Evolutionary conservation across 1,140 invertebrate species (phyloP), one percentile per base, ranked within the genome.

Genomic region (Cylas formicarius): DNA sequence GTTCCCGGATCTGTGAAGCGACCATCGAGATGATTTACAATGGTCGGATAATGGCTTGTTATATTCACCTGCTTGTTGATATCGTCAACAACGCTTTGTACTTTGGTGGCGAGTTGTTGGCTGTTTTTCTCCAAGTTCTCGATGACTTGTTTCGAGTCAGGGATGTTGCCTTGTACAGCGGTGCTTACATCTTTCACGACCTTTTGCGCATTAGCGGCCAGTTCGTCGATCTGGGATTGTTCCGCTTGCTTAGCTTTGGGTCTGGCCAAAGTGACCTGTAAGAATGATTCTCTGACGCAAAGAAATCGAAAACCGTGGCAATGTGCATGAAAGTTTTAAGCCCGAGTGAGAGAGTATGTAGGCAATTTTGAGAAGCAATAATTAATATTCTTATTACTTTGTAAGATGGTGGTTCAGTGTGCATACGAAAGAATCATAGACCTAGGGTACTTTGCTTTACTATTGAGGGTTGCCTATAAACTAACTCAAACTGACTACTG

Each of bases 131-230:
- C 49, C 5, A 61, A 18, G 10, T 45, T 52, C 7, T 56, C 39
- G 13, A 52, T 38, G 6, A 61, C 28, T 31, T 61, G 43, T 43
- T 59, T 44, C 3, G 59, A 51, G 27, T 57, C 50, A 5, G 54
- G 49, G 7, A 55, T 34, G 37, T 51, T 49, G 16, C 55, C 38
- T 24, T 53, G 50, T 2, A 58, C 37, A 3, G 39, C 40, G 13
- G 36, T 9, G 4, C 48, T 53, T 7, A 55, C 49, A 19, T 56
- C 55, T 9, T 56, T 48, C 6, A 58, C 43, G 9, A 53, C 21
- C 21, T 44, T 32, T 43, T 53, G 48, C 7, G 55, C 56, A 14
- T 48, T 49, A 6, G 22, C 34, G 4, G 59, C 48, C 11, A 60
- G 23, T 22, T 55, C 46, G 17, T 54, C 48, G 23, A 60, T 42